Evolutionary conservation across 2,113 vertebrate genomes (phyloP).

Genomic region (Macheiramphus alcinus): DNA sequence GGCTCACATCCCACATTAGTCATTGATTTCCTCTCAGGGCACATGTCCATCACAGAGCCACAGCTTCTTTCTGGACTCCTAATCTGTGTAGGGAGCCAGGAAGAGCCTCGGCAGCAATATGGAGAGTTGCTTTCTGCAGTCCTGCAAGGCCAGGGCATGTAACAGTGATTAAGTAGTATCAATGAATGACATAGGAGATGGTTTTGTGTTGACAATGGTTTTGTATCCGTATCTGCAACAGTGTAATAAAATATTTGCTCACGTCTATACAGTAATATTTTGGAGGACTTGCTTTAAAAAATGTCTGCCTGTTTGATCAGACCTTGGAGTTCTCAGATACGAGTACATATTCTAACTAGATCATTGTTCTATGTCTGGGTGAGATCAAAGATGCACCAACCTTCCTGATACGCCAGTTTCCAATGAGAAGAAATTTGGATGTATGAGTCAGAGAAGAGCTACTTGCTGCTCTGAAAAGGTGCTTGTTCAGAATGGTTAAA

Average conservation of each 20-base stretch:
- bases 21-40: neutral
- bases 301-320: neutral
- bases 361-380: neutral
- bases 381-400: neutral
- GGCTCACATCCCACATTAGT: neutral
- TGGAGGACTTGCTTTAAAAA: neutral
- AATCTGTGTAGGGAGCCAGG: neutral
- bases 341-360: neutral
- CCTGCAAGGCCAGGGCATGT: neutral
- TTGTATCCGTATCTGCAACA: neutral
- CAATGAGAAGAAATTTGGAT: neutral
- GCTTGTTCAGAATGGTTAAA: neutral
- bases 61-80: neutral
- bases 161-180: neutral
- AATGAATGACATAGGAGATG: accelerated
- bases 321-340: neutral
- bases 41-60: neutral
- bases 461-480: neutral
- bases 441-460: neutral
- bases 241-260: neutral
- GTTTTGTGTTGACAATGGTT: neutral
- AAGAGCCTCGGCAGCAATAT: neutral
- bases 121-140: neutral
- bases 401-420: neutral
- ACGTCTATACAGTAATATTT: neutral